Evolutionary conservation across 2,113 vertebrate genomes (phyloP), one percentile per base, ranked within the genome.

Genomic region (Pteronura brasiliensis): DNA sequence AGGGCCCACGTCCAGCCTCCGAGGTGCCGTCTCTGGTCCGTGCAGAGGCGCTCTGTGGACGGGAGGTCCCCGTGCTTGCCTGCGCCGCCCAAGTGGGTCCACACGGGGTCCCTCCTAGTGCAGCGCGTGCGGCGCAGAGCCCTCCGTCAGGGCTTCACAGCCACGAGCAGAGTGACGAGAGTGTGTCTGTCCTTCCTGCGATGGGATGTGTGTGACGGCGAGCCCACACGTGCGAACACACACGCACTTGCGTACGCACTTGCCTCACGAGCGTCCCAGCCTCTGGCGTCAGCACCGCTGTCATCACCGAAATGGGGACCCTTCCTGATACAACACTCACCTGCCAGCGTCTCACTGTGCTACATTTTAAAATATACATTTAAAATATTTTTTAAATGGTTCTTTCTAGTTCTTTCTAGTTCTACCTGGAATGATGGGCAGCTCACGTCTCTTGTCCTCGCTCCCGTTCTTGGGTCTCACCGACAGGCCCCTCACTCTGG

Each of bases 151-250:
- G 42, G 9, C 2, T 29, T 55, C 42, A 6, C 6, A 1, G 88
- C 1, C 1, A 23, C 6, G 9, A 20, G 42, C 31, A 12, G 14
- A 63, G 14, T 25, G 14, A 11, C 6, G 8, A 14, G 23, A 10
- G 8, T 15, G 39, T 10, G 39, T 57, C 34, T n/a, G 4, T 29
- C 42, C 2, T 0, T 14, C 34, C 27, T 4, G 0, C 17, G 18
- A 29, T 3, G 36, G 4, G 2, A 11, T 1, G 23, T 6, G 9
- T 25, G 1, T 3, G 1, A 18, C 0, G 52, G 17, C 1, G 52
- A 18, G 52, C 18, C 52, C 52, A 6, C 2, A 2, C 3, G 0
- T 0, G 1, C 1, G 29, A 13, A 13, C 10, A 23, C 59, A 34
- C 1, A 4, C 1, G 31, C 44, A 20, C 63, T 15, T 20, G 1